Percentiles rank a stretch among this genome's conserved stretches.
These are phyloP conservation scores for Zoanthus sansibaricus DNA, from an alignment of 92 coral and sea anemone species.

Conservation along the genomic window DNA sequence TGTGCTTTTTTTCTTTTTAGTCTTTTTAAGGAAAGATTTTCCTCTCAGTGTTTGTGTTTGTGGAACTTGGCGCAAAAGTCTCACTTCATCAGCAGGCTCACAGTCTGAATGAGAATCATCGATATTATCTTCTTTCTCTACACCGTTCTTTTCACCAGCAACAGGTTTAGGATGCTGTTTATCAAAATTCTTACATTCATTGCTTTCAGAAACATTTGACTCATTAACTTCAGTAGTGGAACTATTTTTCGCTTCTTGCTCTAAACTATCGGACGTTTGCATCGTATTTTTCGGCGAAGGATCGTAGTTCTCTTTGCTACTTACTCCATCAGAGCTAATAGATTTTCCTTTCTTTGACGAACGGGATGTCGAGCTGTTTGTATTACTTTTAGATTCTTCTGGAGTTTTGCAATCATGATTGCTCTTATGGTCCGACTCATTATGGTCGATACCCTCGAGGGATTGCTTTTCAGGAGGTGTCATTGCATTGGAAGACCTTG, in stretches of 20 bases:
- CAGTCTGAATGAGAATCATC: slow-evolving; percentile 5
- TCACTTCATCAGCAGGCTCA: slow-evolving; percentile 3
- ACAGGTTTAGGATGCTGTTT: background rate
- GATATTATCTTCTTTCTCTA: background rate
- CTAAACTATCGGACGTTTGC: background rate
- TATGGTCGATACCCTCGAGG: background rate
- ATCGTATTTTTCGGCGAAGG: slow-evolving; percentile 24
- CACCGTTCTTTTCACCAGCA: background rate
- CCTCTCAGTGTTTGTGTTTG: background rate
- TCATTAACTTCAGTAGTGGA: background rate
- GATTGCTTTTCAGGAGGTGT: background rate
- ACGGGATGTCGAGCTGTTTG: background rate
- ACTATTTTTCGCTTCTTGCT: background rate
- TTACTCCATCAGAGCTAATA: slow-evolving; percentile 31
- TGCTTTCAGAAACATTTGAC: background rate
- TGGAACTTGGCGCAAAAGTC: background rate
- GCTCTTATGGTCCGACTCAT: background rate
- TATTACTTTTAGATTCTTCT: background rate
- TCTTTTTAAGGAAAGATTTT: slow-evolving; percentile 10
- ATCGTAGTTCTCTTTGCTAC: slow-evolving; percentile 55
- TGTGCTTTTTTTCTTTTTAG: slow-evolving; percentile 17
- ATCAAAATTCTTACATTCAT: background rate
- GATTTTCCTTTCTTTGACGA: background rate
- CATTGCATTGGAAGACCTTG: background rate
- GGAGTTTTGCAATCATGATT: background rate